Evolutionary conservation across 1,140 invertebrate genomes (phyloP), one percentile per base, ranked within the genome.

Genomic region (Temnothorax nylanderi): DNA sequence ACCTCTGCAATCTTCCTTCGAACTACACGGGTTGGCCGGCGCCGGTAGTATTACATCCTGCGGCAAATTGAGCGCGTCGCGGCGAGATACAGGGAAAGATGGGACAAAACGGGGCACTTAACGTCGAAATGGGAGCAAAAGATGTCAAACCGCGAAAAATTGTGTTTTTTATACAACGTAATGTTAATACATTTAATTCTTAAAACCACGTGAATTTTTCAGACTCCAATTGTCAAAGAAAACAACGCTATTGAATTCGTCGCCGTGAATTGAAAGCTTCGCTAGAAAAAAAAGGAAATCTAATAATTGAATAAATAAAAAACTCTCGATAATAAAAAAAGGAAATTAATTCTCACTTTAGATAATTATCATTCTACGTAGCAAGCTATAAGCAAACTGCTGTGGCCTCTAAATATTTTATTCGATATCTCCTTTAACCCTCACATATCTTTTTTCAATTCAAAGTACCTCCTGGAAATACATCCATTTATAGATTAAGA

Each of bases 31-130:
- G 47, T 65, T 71, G 80, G 37, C n/a, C 65, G 67, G 80, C 80
- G 67, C 80, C 80, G 41, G 67, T 74, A 60, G 80, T 84, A 75
- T 84, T 74, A 49, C 69, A 84, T 74, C 69, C 80, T 60, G 69
- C 69, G 80, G 80, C 69, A 84, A 84, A 84, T 84, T 72, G 80
- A 84, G 54, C 80, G 67, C 26, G 26, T 82, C 54, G 80, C 32
- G 26, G 54, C 13, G 47, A 80, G 32, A 44, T 21, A 51, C 41
- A 21, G 37, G 26, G 32, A 84, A 75, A 49, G 80, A 60, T 47
- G 80, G 26, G 71, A 44, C 80, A 74, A 69, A 82, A 84, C 44
- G 69, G 37, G 26, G 54, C 47, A 62, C 32, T 84, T 75, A 75
- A 62, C n/a, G 41, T 60, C 34, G 26, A 56, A 71, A 71, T 2